phyloP scores from a whole-genome alignment of 2,888 invertebrate genomes.

The Tinea trinotella region DNA sequence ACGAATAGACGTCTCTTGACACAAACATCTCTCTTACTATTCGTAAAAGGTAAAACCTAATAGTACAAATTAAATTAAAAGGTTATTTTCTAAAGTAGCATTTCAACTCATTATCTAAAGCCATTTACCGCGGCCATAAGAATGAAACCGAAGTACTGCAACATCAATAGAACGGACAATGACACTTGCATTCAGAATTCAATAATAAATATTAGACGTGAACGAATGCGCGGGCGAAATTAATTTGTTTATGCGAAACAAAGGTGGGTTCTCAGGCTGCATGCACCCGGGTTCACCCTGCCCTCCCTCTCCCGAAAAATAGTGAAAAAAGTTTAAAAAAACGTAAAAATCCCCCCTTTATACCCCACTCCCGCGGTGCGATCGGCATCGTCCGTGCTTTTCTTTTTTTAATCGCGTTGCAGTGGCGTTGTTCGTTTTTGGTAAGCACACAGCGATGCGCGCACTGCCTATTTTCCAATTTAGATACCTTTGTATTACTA shows the following conservation, averaged over 20 bases:
- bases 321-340: constrained; percentile 38
- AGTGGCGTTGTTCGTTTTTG: constrained; percentile 70
- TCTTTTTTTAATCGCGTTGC: constrained; percentile 73
- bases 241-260: constrained; percentile 73
- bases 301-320: constrained; percentile 49
- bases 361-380: constrained; percentile 54
- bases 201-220: constrained; percentile 49
- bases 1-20: no score
- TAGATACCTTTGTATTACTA: constrained; percentile 73
- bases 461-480: constrained; percentile 73
- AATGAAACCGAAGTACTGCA: neutral
- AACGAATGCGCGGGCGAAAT: constrained; percentile 67
- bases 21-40: no score
- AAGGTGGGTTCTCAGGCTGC: constrained; percentile 60
- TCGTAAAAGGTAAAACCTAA: no score
- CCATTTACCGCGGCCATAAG: neutral
- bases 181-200: constrained; percentile 4
- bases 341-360: constrained; percentile 2
- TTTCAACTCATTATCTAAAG: neutral
- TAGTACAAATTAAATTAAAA: no score
- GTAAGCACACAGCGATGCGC: constrained; percentile 65
- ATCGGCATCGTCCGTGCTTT: constrained; percentile 60
- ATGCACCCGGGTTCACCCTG: constrained; percentile 65
- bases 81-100: no score
- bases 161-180: constrained; percentile 1